Conservation (phyloP, 2,113 vertebrate species). For the Plotosus lineatus region DNA sequence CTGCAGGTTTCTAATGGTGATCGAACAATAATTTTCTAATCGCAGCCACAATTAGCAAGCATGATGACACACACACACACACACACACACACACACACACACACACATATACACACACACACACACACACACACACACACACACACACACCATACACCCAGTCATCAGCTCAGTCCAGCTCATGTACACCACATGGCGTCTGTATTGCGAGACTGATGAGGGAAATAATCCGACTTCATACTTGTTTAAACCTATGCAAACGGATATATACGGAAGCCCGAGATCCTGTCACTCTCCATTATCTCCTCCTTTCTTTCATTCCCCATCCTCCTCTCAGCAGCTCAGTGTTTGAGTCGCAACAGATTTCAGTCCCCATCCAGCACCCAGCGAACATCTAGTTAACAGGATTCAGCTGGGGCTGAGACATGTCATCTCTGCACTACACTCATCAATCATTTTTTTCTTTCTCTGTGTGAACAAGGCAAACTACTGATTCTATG, state of each 20-base stretch:
- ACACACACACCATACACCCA: conserved; percentile 41
- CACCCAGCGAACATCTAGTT: conserved; percentile 62
- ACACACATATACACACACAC: conserved; percentile 48
- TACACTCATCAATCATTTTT: conserved; percentile 72
- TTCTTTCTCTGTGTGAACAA: conserved; percentile 64
- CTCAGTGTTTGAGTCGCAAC: conserved; percentile 68
- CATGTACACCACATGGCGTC: conserved; percentile 7
- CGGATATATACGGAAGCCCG: conserved; percentile 24
- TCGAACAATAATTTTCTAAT: background rate
- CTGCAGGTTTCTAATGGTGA: background rate
- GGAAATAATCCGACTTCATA: conserved; percentile 39
- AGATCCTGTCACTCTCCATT: conserved; percentile 45
- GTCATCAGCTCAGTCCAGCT: background rate
- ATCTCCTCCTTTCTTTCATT: conserved; percentile 30
- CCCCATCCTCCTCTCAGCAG: conserved; percentile 19
- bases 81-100: conserved; percentile 38
- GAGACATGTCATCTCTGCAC: conserved; percentile 65
- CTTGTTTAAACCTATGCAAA: conserved; percentile 34
- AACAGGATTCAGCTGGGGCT: conserved; percentile 69
- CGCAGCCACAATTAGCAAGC: background rate
- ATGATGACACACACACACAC: conserved; percentile 12
- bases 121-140: conserved; percentile 43
- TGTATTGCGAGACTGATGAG: conserved; percentile 9
- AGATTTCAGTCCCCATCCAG: conserved; percentile 59
- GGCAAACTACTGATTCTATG: conserved; percentile 59